Evolutionary conservation across 2,888 invertebrate genomes (phyloP).

Genomic region (Amphipyra berbera): DNA sequence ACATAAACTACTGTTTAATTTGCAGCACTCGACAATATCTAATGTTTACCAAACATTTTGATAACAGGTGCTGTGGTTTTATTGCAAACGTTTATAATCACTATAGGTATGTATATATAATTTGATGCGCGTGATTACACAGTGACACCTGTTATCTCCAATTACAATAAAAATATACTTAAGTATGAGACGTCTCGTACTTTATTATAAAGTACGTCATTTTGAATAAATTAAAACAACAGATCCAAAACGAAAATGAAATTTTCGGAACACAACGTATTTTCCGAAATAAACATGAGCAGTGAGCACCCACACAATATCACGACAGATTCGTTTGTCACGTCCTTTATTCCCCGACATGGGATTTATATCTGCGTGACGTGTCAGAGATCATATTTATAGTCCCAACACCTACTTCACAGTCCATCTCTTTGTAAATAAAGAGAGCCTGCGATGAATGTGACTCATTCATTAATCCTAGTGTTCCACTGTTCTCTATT

Average conservation of each 20-base stretch:
- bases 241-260: conserved; percentile 5
- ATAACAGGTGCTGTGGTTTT: conserved; percentile 39
- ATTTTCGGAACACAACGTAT: conserved; percentile 21
- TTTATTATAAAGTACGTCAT: conserved; percentile 2
- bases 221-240: not conserved
- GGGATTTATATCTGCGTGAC: conserved; percentile 44
- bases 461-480: conserved; percentile 40
- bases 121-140: conserved; percentile 12
- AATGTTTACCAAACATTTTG: conserved; percentile 44
- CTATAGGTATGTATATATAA: not conserved
- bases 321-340: conserved; percentile 29
- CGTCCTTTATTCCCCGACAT: conserved; percentile 32
- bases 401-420: conserved; percentile 35
- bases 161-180: conserved; percentile 7
- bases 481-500: conserved; percentile 12
- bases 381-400: conserved; percentile 40
- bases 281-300: conserved; percentile 13
- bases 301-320: conserved; percentile 13
- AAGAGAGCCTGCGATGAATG: conserved; percentile 36
- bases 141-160: conserved; percentile 15
- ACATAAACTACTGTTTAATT: conserved; percentile 14
- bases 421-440: conserved; percentile 43
- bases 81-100: conserved; percentile 34
- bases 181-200: not conserved
- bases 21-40: conserved; percentile 14